Conservation (phyloP, 2,888 invertebrate species). For the Acanthopleura granulata region DNA sequence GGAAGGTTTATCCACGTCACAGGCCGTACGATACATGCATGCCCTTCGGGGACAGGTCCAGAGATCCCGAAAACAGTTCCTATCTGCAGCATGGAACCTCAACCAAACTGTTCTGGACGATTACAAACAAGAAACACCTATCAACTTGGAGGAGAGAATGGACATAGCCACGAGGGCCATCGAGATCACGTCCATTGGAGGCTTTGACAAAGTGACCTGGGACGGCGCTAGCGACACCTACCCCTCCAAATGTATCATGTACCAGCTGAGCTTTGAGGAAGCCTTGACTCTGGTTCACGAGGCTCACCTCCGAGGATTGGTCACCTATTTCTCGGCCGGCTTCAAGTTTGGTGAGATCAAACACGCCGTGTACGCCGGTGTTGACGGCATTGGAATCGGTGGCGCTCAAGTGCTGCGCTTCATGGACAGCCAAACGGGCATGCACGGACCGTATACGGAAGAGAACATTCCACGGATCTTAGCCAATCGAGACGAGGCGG, state of each 20-base stretch:
- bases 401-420: slow-evolving; percentile 27
- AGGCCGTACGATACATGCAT: slow-evolving; percentile 44
- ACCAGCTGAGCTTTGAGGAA: slow-evolving; percentile 43
- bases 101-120: slow-evolving; percentile 42
- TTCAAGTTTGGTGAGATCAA: slow-evolving; percentile 18
- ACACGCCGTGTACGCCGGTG: slow-evolving; percentile 18
- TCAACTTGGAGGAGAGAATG: slow-evolving; percentile 31
- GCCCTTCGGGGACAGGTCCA: slow-evolving; percentile 40
- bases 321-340: slow-evolving; percentile 38
- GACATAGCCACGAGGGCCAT: slow-evolving; percentile 43
- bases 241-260: slow-evolving; percentile 51
- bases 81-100: slow-evolving; percentile 50
- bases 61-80: slow-evolving; percentile 35
- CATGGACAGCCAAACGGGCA: slow-evolving; percentile 45
- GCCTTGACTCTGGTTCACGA: slow-evolving; percentile 45
- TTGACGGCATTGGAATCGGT: slow-evolving; percentile 10
- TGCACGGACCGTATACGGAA: slow-evolving; percentile 51
- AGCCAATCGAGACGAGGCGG: slow-evolving; percentile 39
- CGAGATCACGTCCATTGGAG: slow-evolving; percentile 40
- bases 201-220: slow-evolving; percentile 48
- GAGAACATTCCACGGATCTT: slow-evolving; percentile 48
- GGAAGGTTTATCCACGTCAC: slow-evolving; percentile 43
- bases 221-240: slow-evolving; percentile 51
- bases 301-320: slow-evolving; percentile 41
- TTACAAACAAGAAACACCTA: slow-evolving; percentile 27